A percentile compares a stretch with the other conserved stretches of the same genome.
Evolutionary conservation across 2,113 vertebrate genomes (phyloP).

Genomic region (Notarius lentiginosus): DNA sequence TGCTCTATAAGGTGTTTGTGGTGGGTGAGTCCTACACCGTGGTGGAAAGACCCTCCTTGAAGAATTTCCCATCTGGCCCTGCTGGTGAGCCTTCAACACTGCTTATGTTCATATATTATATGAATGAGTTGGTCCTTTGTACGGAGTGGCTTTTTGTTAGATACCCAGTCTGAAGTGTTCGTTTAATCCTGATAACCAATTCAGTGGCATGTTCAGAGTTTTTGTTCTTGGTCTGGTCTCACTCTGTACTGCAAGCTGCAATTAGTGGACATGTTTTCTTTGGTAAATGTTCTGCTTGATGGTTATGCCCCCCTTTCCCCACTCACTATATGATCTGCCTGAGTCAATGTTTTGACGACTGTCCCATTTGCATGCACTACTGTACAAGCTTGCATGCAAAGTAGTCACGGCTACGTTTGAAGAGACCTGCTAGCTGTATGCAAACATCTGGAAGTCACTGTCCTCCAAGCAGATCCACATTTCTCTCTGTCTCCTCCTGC

Average conservation of each 20-base stretch:
- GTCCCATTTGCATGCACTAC: constrained; percentile 60
- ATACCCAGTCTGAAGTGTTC: background rate
- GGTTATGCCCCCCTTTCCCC: background rate
- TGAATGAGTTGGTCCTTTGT: background rate
- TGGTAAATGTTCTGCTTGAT: background rate
- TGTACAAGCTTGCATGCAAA: constrained; percentile 61
- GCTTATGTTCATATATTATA: background rate
- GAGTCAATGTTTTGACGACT: background rate
- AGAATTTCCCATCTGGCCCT: constrained; percentile 92
- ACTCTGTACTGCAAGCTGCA: background rate
- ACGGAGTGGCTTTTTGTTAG: background rate
- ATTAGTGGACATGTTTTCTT: background rate
- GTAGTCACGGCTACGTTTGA: background rate
- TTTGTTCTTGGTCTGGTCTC: background rate
- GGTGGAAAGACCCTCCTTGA: constrained; percentile 94
- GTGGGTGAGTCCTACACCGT: constrained; percentile 94
- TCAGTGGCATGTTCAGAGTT: background rate
- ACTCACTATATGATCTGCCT: background rate
- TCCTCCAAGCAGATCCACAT: background rate
- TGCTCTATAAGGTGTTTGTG: constrained; percentile 98
- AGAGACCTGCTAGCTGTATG: constrained; percentile 57
- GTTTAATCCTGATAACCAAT: background rate
- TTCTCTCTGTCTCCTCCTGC: constrained; percentile 20
- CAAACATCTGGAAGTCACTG: constrained; percentile 43
- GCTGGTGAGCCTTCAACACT: constrained; percentile 76